Evolutionary conservation across 2,797 vertebrate genomes (phyloP).

Genomic region (Parauchenoglanis ngamensis): DNA sequence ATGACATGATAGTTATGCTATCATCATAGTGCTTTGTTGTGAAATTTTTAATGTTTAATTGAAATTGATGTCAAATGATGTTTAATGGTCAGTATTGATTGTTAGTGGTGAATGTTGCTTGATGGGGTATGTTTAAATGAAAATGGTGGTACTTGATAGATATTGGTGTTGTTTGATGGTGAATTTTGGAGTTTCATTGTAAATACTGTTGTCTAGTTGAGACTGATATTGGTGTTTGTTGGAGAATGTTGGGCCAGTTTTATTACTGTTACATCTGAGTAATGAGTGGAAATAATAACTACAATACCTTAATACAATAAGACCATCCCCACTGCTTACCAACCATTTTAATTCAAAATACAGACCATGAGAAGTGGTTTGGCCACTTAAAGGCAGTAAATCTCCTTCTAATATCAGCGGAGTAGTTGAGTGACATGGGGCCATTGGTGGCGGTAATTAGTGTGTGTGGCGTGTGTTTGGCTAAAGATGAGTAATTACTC

Average conservation of each 20-base stretch:
- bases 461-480: slow-evolving; percentile 66
- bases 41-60: too few relatives aligned
- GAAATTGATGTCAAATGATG: background rate
- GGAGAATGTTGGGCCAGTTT: background rate
- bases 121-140: background rate
- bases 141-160: background rate
- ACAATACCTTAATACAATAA: background rate
- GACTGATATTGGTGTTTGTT: background rate
- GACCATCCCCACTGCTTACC: background rate
- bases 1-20: too few relatives aligned
- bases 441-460: slow-evolving; percentile 75
- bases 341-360: background rate
- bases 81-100: background rate
- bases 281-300: background rate
- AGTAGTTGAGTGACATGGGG: slow-evolving; percentile 66
- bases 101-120: background rate
- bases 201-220: background rate
- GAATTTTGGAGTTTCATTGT: background rate
- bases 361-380: slow-evolving; percentile 15
- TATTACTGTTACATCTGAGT: background rate
- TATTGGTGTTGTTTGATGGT: background rate
- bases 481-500: slow-evolving; percentile 78
- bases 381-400: slow-evolving; percentile 44
- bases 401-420: slow-evolving; percentile 47
- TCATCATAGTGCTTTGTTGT: too few relatives aligned